Evolutionary conservation across 2,888 invertebrate genomes (phyloP), one percentile per base, ranked within the genome.

Genomic region (Pseudolycoriella hygida): DNA sequence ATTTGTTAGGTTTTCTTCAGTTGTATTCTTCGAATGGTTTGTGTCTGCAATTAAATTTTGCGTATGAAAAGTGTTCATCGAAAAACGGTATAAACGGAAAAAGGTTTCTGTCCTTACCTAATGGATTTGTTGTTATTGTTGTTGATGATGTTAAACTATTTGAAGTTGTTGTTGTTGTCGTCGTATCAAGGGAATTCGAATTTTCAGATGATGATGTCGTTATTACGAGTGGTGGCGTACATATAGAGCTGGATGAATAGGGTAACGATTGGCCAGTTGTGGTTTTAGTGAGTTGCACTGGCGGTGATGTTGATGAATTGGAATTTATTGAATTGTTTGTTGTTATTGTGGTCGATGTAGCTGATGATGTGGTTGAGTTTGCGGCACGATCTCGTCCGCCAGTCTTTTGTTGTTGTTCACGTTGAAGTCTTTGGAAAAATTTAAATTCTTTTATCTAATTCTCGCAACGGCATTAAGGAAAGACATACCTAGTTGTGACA

Each of bases 341-440:
- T 43, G 57, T 54, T 11, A 57, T 53, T 1, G 56, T 54, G 47
- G 53, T 52, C 11, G 56, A 51, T 2, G 57, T 55, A 38, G 54
- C 47, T 17, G 54, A 50, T 34, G 54, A 45, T 11, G 52, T 50
- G 31, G 54, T 46, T 31, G 50, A 51, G 37, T 54, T 52, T 39
- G 56, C 14, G 6, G 42, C 42, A 20, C 59, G 59, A 5, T 62
- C 63, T 40, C 53, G 53, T 46, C 55, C 57, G 60, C 67, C 73
- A 8, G 74, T 74, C 57, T 76, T 76, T 55, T 77, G 76, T 58
- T 77, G 76, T 61, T 79, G 78, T 56, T 85, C 84, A 14, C 87
- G 74, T 64, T 87, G 87, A 57, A 86, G 71, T 50, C 88, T 46
- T 34, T 14, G 15, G n/a, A 12, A 12, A 18, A 40, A 39, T 30